A percentile compares a stretch with the other conserved stretches of the same genome.
These are phyloP conservation scores for Drosophila gaucha DNA, from an alignment of 2,888 invertebrate genomes.

Conservation along the genomic window DNA sequence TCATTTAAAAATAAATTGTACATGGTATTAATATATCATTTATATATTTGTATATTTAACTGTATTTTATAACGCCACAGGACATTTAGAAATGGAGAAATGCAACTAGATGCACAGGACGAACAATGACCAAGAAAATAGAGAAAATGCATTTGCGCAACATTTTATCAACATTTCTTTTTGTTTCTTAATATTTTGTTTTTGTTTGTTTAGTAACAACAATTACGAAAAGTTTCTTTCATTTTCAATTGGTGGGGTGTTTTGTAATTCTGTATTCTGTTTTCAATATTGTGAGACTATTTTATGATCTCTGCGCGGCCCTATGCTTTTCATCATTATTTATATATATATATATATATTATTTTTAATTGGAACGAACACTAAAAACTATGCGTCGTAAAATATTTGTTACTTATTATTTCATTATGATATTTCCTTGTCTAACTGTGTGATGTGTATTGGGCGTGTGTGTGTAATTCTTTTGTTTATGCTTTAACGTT, in stretches of 20 bases:
- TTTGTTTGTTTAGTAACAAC: constrained; percentile 43
- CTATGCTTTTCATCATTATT: constrained; percentile 28
- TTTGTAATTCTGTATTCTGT: constrained; percentile 54
- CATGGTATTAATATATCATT: constrained; percentile 32
- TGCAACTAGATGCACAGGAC: constrained; percentile 67
- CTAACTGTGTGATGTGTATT: constrained; percentile 35
- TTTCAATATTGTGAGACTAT: constrained; percentile 22
- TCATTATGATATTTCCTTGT: constrained; percentile 49
- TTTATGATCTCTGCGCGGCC: constrained; percentile 49
- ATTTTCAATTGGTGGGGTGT: constrained; percentile 74
- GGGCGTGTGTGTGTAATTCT: constrained; percentile 25
- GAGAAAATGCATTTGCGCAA: constrained; percentile 59
- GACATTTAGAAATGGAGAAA: constrained; percentile 60
- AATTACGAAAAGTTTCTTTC: constrained; percentile 53
- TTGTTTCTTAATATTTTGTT: constrained; percentile 16
- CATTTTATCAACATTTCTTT: constrained; percentile 48
- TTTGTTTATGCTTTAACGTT: constrained; percentile 27
- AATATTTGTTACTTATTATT: constrained; percentile 60
- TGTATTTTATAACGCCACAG: constrained; percentile 67
- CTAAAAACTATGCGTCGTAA: constrained; percentile 74
- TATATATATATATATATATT: constrained; percentile 11
- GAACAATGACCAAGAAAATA: constrained; percentile 52
- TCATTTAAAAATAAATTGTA: constrained; percentile 67
- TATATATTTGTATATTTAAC: constrained; percentile 57
- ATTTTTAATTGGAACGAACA: constrained; percentile 68